phyloP scores from a whole-genome alignment of 2,797 vertebrate species.

The Chaetophractus vellerosus region DNA sequence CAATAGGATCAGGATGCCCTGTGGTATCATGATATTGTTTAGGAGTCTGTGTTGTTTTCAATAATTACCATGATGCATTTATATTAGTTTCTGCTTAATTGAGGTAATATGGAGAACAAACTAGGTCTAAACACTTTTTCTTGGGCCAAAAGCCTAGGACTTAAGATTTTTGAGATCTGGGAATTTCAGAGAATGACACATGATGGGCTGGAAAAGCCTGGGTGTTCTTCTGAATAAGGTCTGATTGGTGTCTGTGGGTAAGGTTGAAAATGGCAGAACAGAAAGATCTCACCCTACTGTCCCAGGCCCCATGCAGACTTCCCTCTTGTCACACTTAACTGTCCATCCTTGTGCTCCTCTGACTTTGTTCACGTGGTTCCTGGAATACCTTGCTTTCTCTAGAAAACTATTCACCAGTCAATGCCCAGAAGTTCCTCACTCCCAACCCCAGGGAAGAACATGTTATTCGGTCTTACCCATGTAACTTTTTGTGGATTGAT shows the following conservation, averaged over 20 bases:
- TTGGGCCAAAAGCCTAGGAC: neutral
- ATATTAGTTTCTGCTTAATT: neutral
- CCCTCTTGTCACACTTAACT: neutral
- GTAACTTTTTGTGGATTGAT: neutral
- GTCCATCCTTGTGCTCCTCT: neutral
- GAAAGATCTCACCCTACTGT: neutral
- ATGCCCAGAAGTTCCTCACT: neutral
- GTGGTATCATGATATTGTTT: neutral
- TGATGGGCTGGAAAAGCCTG: neutral
- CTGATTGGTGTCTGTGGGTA: neutral
- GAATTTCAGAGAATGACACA: neutral
- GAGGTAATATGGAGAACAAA: neutral
- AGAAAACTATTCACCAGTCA: neutral
- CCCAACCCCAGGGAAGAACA: neutral
- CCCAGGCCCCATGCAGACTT: fast-evolving
- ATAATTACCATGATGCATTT: neutral
- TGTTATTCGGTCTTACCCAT: neutral
- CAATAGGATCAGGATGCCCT: neutral
- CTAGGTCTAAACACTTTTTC: neutral
- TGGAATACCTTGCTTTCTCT: neutral
- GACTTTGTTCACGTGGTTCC: neutral
- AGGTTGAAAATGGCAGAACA: neutral
- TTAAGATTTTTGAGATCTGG: neutral
- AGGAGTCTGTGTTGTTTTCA: neutral
- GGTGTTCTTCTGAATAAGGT: neutral